Conservation (phyloP, 2,888 invertebrate genomes). For the Trisateles emortualis region DNA sequence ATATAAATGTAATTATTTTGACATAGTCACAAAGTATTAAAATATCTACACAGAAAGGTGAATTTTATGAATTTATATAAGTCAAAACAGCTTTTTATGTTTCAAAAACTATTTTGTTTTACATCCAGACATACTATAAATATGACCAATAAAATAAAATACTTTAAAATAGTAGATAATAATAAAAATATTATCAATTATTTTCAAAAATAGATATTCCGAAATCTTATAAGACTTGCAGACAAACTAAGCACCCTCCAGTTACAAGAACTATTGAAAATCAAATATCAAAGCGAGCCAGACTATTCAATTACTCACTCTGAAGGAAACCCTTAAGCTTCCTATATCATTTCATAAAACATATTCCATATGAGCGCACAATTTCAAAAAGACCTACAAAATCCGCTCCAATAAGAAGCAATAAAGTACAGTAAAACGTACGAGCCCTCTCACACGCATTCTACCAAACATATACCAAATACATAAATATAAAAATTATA, state of each 20-base stretch:
- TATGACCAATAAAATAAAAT: too few relatives aligned
- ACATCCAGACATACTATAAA: too few relatives aligned
- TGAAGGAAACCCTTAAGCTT: not conserved
- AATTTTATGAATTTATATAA: too few relatives aligned
- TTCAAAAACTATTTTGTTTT: too few relatives aligned
- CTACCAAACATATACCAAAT: slow-evolving; percentile 27
- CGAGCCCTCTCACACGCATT: slow-evolving; percentile 26
- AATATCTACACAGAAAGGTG: too few relatives aligned
- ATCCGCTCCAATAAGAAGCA: slow-evolving; percentile 39
- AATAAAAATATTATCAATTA: too few relatives aligned
- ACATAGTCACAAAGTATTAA: too few relatives aligned
- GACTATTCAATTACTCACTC: not conserved
- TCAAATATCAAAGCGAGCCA: not conserved
- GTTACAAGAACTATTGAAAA: not conserved
- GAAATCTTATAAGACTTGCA: not conserved
- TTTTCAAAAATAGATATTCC: too few relatives aligned
- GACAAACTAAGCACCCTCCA: not conserved
- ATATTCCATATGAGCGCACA: slow-evolving; percentile 9
- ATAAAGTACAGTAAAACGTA: slow-evolving; percentile 44
- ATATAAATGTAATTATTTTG: too few relatives aligned
- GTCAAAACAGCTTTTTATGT: too few relatives aligned
- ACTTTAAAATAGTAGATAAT: too few relatives aligned
- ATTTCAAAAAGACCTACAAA: slow-evolving; percentile 29
- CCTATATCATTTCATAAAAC: slow-evolving; percentile 7
- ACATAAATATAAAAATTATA: slow-evolving; percentile 41